Evolutionary conservation across 2,113 vertebrate species (phyloP).

Genomic region (Chamaetylas fuelleborni): DNA sequence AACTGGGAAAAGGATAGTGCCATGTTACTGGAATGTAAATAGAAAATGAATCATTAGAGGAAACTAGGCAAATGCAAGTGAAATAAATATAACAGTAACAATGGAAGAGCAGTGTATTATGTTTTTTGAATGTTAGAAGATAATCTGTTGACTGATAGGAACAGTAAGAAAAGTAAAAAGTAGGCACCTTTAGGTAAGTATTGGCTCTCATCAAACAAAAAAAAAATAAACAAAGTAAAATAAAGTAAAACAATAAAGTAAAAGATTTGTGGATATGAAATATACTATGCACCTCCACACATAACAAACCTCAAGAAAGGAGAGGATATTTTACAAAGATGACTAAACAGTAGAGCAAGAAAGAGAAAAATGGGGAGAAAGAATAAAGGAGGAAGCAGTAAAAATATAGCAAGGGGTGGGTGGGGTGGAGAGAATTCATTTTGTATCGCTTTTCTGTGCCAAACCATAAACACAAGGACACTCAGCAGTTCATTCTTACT

Average conservation of each 20-base stretch:
- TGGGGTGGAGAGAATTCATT: not conserved
- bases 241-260: not conserved
- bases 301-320: not conserved
- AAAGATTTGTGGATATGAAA: not conserved
- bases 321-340: not conserved
- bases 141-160: not conserved
- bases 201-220: not conserved
- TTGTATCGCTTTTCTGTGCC: conserved; percentile 39
- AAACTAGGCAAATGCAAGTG: not conserved
- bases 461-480: conserved; percentile 59
- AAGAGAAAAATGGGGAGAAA: not conserved
- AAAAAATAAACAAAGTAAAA: not conserved
- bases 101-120: not conserved
- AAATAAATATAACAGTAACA: not conserved
- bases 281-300: not conserved
- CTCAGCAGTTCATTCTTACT: conserved; percentile 46
- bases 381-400: not conserved
- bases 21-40: not conserved
- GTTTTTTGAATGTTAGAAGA: not conserved
- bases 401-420: not conserved
- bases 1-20: not conserved
- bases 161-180: not conserved
- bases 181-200: not conserved
- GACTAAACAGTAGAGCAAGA: not conserved
- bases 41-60: not conserved